Conservation (phyloP, 2,888 invertebrate genomes). For the Eudemis profundana region DNA sequence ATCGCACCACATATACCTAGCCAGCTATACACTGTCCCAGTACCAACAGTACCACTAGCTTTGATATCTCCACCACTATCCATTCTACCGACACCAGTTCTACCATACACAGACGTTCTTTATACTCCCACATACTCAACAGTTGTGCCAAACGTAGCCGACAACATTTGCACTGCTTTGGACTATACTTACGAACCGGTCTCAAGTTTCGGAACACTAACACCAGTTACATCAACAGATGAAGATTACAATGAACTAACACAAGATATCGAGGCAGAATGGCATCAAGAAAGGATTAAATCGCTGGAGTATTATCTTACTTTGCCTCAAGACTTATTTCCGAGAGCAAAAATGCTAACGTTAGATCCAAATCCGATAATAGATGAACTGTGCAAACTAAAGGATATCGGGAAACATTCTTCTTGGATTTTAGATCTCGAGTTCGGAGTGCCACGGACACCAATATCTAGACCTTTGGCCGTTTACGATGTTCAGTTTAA, state of each 20-base stretch:
- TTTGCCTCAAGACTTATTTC: constrained; percentile 66
- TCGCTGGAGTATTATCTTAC: constrained; percentile 59
- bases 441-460: constrained; percentile 63
- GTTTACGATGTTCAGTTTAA: constrained; percentile 66
- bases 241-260: constrained; percentile 18
- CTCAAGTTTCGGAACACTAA: constrained; percentile 4
- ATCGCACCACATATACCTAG: constrained; percentile 14
- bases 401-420: constrained; percentile 54
- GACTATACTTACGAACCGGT: constrained; percentile 5
- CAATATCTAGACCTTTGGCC: constrained; percentile 62
- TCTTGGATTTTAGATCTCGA: constrained; percentile 73
- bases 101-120: constrained; percentile 24
- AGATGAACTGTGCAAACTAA: constrained; percentile 66
- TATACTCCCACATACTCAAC: constrained; percentile 23
- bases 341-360: constrained; percentile 59
- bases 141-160: constrained; percentile 8
- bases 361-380: constrained; percentile 70
- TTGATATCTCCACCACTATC: constrained; percentile 23
- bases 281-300: constrained; percentile 44
- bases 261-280: constrained; percentile 21
- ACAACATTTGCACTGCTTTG: constrained; percentile 12
- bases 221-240: constrained; percentile 30
- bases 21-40: constrained; percentile 16
- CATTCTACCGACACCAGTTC: constrained; percentile 13
- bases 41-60: constrained; percentile 18